These are phyloP conservation scores for Rhinogobius similis DNA, from an alignment of 2,113 vertebrate genomes.

Conservation along the genomic window DNA sequence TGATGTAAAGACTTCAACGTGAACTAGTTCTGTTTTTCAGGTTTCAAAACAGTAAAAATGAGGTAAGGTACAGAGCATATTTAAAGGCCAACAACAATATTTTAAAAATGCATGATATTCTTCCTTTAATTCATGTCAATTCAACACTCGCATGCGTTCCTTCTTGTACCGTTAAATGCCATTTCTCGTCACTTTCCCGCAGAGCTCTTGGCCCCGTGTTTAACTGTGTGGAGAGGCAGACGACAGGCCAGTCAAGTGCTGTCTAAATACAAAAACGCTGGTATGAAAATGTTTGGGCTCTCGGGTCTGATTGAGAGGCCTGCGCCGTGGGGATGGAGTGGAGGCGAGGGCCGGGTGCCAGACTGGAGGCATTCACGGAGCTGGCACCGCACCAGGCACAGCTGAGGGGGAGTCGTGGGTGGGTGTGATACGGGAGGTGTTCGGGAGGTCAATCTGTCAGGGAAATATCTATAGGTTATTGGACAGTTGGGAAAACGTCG, in stretches of 20 bases:
- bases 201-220: neutral
- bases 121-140: too few species aligned
- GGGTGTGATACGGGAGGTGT: neutral
- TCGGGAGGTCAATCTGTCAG: neutral
- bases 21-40: too few species aligned
- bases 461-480: neutral
- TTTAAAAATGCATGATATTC: too few species aligned
- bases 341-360: constrained; percentile 31
- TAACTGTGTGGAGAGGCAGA: constrained; percentile 18
- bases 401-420: neutral
- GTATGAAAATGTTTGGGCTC: constrained; percentile 46
- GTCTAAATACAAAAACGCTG: constrained; percentile 36
- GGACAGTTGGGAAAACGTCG: neutral
- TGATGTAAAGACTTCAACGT: too few species aligned
- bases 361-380: constrained; percentile 26
- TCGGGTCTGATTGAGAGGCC: constrained; percentile 48
- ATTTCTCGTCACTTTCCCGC: neutral
- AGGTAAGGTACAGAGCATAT: too few species aligned
- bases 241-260: constrained; percentile 30
- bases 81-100: too few species aligned
- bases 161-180: neutral
- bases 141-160: too few species aligned
- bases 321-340: constrained; percentile 30
- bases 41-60: too few species aligned
- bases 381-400: constrained; percentile 39